Conservation (phyloP, 2,888 invertebrate species). For the Mesodorylaimus sp. region DNA sequence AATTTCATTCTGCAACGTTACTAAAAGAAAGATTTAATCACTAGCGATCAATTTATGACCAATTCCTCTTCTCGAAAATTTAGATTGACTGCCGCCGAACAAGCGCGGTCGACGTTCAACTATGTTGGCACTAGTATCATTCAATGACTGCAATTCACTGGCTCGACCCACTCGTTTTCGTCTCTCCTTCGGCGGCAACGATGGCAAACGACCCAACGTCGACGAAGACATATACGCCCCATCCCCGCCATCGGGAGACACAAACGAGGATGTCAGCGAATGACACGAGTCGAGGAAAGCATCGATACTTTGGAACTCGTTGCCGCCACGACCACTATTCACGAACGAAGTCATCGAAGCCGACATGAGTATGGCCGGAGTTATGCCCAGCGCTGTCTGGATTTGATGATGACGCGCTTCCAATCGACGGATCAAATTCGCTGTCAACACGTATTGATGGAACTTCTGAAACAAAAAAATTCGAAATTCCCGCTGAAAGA, state of each 20-base stretch:
- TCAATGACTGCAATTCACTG: constrained; percentile 13
- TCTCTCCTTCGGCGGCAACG: constrained; percentile 39
- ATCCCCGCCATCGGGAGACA: background rate
- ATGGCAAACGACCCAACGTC: constrained; percentile 12
- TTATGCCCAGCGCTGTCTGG: constrained; percentile 46
- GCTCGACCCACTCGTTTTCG: constrained; percentile 47
- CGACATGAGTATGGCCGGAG: too few species aligned
- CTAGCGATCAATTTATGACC: too few species aligned
- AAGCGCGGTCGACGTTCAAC: too few species aligned
- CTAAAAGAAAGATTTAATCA: too few species aligned
- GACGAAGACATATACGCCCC: background rate
- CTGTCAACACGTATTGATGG: constrained; percentile 68
- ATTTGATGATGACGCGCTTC: constrained; percentile 67
- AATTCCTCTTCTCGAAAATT: too few species aligned
- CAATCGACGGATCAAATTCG: constrained; percentile 68
- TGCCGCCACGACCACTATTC: too few species aligned
- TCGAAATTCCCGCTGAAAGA: too few species aligned
- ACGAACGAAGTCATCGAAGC: too few species aligned
- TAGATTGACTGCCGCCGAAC: constrained; percentile 75
- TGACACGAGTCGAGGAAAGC: background rate
- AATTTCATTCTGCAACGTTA: too few species aligned
- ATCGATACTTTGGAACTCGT: too few species aligned
- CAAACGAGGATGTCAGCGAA: background rate
- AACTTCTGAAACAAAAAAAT: constrained; percentile 52
- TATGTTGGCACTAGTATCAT: too few species aligned